These are phyloP conservation scores for Ursus arctos DNA, from an alignment of 2,113 vertebrate genomes.

Conservation along the genomic window DNA sequence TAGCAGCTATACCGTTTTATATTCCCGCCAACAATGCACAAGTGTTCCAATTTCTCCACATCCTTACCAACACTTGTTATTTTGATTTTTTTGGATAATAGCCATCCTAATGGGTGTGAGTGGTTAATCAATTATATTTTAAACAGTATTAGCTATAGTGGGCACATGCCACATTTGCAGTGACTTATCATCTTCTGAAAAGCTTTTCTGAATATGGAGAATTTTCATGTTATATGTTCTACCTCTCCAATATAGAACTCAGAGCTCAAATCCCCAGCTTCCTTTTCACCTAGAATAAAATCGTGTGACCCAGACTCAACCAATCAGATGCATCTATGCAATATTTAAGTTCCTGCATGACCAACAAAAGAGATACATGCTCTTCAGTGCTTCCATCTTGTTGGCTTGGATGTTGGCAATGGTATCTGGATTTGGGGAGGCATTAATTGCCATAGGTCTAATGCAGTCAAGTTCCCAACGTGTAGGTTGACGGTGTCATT, in stretches of 20 bases:
- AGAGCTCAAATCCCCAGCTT: neutral
- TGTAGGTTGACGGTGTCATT: neutral
- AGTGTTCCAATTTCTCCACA: neutral
- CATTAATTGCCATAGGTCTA: neutral
- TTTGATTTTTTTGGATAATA: neutral
- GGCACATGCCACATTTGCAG: neutral
- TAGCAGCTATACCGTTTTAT: neutral
- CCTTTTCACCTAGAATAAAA: neutral
- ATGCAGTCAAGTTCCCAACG: neutral
- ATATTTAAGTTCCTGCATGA: neutral
- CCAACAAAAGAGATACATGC: neutral
- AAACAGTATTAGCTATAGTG: neutral
- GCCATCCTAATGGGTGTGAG: neutral
- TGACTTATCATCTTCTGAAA: neutral
- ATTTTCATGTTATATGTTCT: neutral
- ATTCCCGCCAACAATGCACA: neutral
- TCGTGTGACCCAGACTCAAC: neutral
- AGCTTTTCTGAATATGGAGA: slow-evolving; percentile 13
- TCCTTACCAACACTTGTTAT: neutral
- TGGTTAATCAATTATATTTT: neutral
- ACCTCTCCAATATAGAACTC: neutral
- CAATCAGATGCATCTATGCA: neutral
- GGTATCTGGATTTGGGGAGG: neutral
- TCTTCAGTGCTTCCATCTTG: neutral
- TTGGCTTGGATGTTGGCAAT: neutral